Conservation (phyloP, 2,797 vertebrate species). For the Rhinichthys osculus region DNA sequence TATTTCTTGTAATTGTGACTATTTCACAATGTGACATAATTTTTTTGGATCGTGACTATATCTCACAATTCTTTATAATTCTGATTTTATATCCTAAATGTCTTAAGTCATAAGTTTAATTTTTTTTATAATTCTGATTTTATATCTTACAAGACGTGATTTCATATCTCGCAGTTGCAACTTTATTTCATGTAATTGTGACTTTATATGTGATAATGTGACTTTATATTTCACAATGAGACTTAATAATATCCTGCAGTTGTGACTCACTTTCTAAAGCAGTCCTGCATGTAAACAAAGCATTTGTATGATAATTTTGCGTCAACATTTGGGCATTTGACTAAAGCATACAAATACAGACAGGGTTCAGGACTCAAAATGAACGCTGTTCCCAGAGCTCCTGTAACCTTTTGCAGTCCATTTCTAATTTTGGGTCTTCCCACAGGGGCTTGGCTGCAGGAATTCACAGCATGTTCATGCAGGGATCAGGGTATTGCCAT, state of each 20-base stretch:
- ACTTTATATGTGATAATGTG: not conserved
- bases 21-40: too few species aligned
- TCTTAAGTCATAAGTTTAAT: too few species aligned
- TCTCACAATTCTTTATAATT: too few species aligned
- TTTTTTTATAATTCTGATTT: not conserved
- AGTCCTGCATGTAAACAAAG: conserved; percentile 44
- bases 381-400: conserved; percentile 72
- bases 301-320: conserved; percentile 53
- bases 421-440: conserved; percentile 79
- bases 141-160: not conserved
- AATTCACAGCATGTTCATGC: conserved; percentile 65
- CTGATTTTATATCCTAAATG: too few species aligned
- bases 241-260: not conserved
- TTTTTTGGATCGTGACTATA: too few species aligned
- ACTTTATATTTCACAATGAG: not conserved
- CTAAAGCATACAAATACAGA: conserved; percentile 67
- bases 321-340: conserved; percentile 61
- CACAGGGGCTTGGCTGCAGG: conserved; percentile 68
- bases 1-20: not conserved
- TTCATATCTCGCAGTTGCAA: not conserved
- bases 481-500: conserved; percentile 55
- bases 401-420: conserved; percentile 75
- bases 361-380: conserved; percentile 71
- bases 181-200: too few species aligned
- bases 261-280: conserved; percentile 4